Evolutionary conservation across 2,888 invertebrate species (phyloP), one percentile per base, ranked within the genome.

Genomic region (Seira ritae): DNA sequence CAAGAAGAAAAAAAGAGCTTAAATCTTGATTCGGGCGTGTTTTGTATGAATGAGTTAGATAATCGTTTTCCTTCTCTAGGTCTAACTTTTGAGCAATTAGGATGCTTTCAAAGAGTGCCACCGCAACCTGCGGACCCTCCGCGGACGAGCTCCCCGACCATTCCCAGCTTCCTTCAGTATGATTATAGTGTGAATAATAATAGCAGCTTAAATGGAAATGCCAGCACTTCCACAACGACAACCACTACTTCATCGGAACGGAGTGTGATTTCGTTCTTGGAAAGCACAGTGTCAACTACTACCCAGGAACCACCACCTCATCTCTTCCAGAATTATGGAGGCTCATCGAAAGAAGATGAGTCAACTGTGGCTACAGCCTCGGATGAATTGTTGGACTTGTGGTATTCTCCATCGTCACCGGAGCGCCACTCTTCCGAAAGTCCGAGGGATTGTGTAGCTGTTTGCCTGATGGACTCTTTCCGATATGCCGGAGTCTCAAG

Each of bases 401-500:
- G 84, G 84, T 84, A 84, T 60, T 84, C 84, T 12, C 75, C 84
- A 0, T 78, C 73, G 1, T 83, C 83, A 1, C 69, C 78, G 15
- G 84, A 84, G 23, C 69, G 71, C 12, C 84, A 75, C 67, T 50
- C 68, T 0, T 24, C 75, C 0, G 83, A 83, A 37, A 75, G 67
- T 42, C 79, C 84, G 0, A 50, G 20, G 15, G 84, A 84, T 15
- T 84, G 84, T 24, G 60, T 84, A 1, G 84, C 84, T 0, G 65
- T 65, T 24, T 84, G 84, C 55, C 75, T 84, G 17, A 12, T 84
- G 60, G 84, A 79, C 3, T 80, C 68, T 4, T 87, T 84, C 10
- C 50, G 92, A 91, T 92, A 91, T 87, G 92, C 92, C 55, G 92
- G 92, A 1, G 88, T 92, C 17, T 91, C 90, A 84, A 88, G 91